Evolutionary conservation across 2,113 vertebrate species (phyloP), one percentile per base, ranked within the genome.

Genomic region (Scopus umbretta): DNA sequence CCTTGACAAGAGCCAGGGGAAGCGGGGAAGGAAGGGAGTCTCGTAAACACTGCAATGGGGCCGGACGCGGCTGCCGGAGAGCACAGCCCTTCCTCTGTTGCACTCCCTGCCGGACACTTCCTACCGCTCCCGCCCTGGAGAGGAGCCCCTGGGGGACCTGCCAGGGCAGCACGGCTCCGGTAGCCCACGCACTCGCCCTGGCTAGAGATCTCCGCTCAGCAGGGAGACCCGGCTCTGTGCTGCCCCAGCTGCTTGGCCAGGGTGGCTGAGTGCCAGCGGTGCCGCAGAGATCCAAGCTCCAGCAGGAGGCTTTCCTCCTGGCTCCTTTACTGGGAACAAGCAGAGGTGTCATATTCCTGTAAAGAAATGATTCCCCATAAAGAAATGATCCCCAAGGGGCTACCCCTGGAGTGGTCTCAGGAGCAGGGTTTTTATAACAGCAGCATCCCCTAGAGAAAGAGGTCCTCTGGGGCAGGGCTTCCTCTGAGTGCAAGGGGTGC

Each of bases 71-170:
- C 85, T 53, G 94, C 90, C 10, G 63, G 94, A 96, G 88, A 95
- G 94, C 90, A 70, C 97, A 90, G 95, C 94, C 96, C 95, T 97
- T 97, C 95, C 96, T 96, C 88, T 80, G 40, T 68, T 66, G 52
- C 8, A 1, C 71, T 76, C 38, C 1, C 58, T n/a, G 85, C 88
- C 2, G 8, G 80, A 42, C 74, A 18, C 78, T 91, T 53, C 74
- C 85, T 86, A 53, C 29, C 1, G 3, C 47, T 61, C 63, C 72
- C 3, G 8, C 27, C 61, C 56, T 1, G 0, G 23, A 42, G 38
- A 38, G 13, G 10, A 67, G 12, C 11, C 85, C 72, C 18, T 6
- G 1, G 90, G 90, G 81, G 80, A 72, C 61, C 52, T 23, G 58
- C 63, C 58, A 42, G 85, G 30, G 5, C 66, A 29, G 68, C 18